A percentile compares a stretch with the other conserved stretches of the same genome.
Conservation (phyloP, 64 coral and sea anemone genomes). For the Stylophora pistillata region DNA sequence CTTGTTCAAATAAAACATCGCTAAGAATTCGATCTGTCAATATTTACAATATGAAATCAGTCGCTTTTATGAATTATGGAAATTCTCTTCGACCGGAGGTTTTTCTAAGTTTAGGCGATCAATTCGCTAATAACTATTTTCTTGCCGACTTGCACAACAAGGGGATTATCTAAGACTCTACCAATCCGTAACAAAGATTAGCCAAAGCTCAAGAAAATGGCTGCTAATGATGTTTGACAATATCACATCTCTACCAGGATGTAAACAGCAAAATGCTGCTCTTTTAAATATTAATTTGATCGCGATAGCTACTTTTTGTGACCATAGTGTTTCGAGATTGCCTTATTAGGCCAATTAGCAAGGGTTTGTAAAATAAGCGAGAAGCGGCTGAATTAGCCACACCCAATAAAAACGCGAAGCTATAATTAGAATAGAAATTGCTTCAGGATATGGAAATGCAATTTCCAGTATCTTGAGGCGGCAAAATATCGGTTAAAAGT, state of each 20-base stretch:
- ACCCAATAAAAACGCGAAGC: neutral
- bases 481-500: neutral
- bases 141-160: neutral
- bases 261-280: neutral
- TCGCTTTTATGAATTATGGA: constrained; percentile 53
- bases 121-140: neutral
- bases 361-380: constrained; percentile 24
- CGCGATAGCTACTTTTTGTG: neutral
- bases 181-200: neutral
- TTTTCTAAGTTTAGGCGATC: constrained; percentile 1
- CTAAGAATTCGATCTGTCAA: constrained; percentile 41
- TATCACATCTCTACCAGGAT: constrained; percentile 2
- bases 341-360: constrained; percentile 19
- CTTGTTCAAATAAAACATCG: constrained; percentile 26
- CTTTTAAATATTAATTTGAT: constrained; percentile 27
- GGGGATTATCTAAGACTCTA: neutral
- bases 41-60: constrained; percentile 27
- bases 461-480: neutral
- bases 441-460: constrained; percentile 3
- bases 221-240: neutral
- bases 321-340: constrained; percentile 25
- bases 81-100: constrained; percentile 17
- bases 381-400: constrained; percentile 9
- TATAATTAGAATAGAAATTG: constrained; percentile 23
- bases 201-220: neutral